A percentile compares a stretch with the other conserved stretches of the same genome.
phyloP scores from a whole-genome alignment of 2,888 invertebrate species.

The Quadroppia sp. region DNA sequence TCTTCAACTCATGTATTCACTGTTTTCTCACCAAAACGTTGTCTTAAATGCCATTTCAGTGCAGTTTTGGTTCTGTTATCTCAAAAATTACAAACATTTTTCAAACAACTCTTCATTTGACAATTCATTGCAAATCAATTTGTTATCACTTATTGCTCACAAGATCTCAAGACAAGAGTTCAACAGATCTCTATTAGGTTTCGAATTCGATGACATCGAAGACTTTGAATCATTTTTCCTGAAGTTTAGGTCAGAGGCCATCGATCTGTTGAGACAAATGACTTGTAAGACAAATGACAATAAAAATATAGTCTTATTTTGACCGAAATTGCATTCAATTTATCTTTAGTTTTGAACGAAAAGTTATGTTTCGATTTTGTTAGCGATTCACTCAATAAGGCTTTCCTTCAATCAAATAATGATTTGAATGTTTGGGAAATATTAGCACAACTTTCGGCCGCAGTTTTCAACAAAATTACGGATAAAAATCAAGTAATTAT shows the following conservation, averaged over 20 bases:
- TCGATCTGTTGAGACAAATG: constrained; percentile 32
- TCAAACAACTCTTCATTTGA: constrained; percentile 4
- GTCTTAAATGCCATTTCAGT: constrained; percentile 22
- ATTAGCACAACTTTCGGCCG: constrained; percentile 29
- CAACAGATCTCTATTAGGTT: constrained; percentile 5
- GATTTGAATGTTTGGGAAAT: constrained; percentile 40
- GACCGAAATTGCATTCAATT: neutral
- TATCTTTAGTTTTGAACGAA: constrained; percentile 14
- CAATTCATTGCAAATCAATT: neutral
- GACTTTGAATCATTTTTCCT: constrained; percentile 41
- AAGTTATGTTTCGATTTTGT: constrained; percentile 25
- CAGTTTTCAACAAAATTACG: constrained; percentile 39
- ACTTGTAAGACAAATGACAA: no score
- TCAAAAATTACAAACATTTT: constrained; percentile 19
- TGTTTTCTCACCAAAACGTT: constrained; percentile 18
- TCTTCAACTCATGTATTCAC: neutral
- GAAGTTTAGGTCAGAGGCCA: constrained; percentile 39
- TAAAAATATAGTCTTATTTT: no score
- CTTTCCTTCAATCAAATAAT: constrained; percentile 18
- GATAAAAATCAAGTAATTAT: constrained; percentile 26
- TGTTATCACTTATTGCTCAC: neutral
- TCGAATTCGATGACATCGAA: constrained; percentile 39
- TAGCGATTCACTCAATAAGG: constrained; percentile 1
- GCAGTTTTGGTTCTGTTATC: constrained; percentile 20
- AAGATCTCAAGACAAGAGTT: neutral